A percentile compares a stretch with the other conserved stretches of the same genome.
Evolutionary conservation across 2,113 vertebrate genomes (phyloP).

Genomic region (Siniperca chuatsi): DNA sequence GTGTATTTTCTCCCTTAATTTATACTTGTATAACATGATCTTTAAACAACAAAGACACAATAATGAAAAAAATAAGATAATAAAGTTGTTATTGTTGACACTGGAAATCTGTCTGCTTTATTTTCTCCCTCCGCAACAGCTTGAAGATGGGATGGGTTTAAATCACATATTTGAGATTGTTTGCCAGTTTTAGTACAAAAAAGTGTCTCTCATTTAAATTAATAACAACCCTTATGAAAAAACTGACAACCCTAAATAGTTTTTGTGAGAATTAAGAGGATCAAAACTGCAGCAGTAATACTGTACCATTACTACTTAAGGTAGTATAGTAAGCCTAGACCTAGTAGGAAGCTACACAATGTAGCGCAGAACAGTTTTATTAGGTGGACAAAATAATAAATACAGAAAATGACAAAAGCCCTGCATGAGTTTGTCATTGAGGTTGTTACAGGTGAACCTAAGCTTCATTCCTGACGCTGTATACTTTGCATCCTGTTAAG

Average conservation of each 20-base stretch:
- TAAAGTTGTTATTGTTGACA: conserved; percentile 78
- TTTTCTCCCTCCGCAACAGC: background rate
- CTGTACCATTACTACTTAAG: background rate
- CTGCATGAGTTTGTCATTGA: background rate
- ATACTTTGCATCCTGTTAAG: background rate
- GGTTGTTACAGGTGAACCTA: background rate
- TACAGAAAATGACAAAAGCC: background rate
- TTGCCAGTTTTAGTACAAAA: background rate
- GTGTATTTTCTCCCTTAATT: conserved; percentile 74
- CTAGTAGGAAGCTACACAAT: background rate
- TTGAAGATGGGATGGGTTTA: background rate
- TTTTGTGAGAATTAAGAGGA: background rate
- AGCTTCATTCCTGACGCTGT: background rate
- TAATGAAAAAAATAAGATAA: conserved; percentile 68
- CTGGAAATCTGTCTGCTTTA: conserved; percentile 49
- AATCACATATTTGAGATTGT: background rate
- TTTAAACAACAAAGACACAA: conserved; percentile 72
- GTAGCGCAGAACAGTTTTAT: background rate
- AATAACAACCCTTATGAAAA: background rate
- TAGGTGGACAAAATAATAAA: background rate
- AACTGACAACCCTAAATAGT: background rate
- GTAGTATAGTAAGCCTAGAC: background rate
- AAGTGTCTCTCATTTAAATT: background rate
- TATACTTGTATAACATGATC: conserved; percentile 78
- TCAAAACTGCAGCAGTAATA: background rate